These are phyloP conservation scores for Chalcis sispes DNA, from an alignment of 2,888 invertebrate species.

Conservation along the genomic window DNA sequence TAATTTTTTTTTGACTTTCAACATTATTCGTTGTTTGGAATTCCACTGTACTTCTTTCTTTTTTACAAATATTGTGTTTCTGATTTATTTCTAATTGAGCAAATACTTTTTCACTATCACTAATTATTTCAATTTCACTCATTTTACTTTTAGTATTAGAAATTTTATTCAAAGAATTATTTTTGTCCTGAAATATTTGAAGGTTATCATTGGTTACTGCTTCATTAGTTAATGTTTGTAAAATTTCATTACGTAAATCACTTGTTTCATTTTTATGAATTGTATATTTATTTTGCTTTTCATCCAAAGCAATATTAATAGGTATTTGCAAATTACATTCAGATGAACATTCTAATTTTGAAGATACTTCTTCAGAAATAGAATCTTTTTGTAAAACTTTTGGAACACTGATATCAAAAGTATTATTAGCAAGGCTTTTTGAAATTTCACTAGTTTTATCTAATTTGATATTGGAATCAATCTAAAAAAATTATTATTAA, in stretches of 20 bases:
- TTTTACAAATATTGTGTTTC: constrained; percentile 67
- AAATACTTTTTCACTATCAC: constrained; percentile 66
- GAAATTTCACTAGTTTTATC: constrained; percentile 65
- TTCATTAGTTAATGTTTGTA: constrained; percentile 20
- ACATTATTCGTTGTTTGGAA: constrained; percentile 69
- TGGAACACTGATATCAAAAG: constrained; percentile 71
- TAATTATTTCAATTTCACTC: constrained; percentile 62
- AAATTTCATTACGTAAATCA: constrained; percentile 52
- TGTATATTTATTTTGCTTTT: constrained; percentile 63
- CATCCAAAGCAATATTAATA: constrained; percentile 72
- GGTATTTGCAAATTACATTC: constrained; percentile 67
- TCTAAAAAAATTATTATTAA: constrained; percentile 62
- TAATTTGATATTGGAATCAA: constrained; percentile 65
- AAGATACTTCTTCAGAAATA: constrained; percentile 66
- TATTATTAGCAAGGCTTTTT: constrained; percentile 69
- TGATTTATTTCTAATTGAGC: constrained; percentile 64
- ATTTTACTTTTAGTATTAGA: constrained; percentile 59
- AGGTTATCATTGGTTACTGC: constrained; percentile 10
- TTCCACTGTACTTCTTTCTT: constrained; percentile 67
- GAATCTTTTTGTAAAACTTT: constrained; percentile 68
- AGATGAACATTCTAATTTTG: constrained; percentile 66
- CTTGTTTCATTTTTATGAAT: constrained; percentile 55
- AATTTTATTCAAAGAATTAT: constrained; percentile 30
- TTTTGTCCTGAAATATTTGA: constrained; percentile 39
- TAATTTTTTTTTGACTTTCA: constrained; percentile 67